Conservation (phyloP, 64 coral and sea anemone species). For the Catalaphyllia jardinei region DNA sequence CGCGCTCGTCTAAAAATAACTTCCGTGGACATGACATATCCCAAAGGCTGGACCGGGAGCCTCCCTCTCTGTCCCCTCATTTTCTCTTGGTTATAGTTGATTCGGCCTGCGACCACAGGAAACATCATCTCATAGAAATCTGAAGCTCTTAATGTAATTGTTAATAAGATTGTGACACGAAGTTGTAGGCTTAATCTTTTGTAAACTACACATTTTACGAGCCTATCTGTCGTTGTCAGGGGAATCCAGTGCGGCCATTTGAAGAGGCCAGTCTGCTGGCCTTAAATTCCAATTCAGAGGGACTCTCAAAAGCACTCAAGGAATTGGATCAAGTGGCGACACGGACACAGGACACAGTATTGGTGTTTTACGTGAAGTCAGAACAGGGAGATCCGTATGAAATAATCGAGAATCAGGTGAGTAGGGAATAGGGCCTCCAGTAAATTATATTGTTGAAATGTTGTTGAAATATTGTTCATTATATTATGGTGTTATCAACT, state of each 20-base stretch:
- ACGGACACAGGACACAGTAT: conserved; percentile 84
- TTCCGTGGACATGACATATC: no score
- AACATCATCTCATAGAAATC: no score
- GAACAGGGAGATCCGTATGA: conserved; percentile 72
- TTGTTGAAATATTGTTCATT: background rate
- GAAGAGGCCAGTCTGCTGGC: conserved; percentile 70
- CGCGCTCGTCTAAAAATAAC: no score
- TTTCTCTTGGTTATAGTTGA: no score
- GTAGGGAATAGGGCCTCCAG: background rate
- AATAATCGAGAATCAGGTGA: conserved; percentile 84
- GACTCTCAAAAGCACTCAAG: conserved; percentile 65
- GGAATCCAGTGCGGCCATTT: conserved; percentile 65
- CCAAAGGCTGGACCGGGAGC: no score
- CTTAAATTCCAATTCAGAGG: conserved; percentile 50
- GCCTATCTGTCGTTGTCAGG: conserved; percentile 13
- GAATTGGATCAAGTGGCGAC: conserved; percentile 80
- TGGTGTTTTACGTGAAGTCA: conserved; percentile 91
- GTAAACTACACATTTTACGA: no score
- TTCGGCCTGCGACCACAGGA: no score
- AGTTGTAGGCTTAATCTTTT: no score
- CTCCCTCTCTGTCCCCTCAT: no score
- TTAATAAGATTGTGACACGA: no score
- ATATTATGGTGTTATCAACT: background rate
- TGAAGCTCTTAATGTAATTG: no score
- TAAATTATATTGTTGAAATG: background rate